phyloP scores from a whole-genome alignment of 2,797 vertebrate species.

The Myripristis murdjan region DNA sequence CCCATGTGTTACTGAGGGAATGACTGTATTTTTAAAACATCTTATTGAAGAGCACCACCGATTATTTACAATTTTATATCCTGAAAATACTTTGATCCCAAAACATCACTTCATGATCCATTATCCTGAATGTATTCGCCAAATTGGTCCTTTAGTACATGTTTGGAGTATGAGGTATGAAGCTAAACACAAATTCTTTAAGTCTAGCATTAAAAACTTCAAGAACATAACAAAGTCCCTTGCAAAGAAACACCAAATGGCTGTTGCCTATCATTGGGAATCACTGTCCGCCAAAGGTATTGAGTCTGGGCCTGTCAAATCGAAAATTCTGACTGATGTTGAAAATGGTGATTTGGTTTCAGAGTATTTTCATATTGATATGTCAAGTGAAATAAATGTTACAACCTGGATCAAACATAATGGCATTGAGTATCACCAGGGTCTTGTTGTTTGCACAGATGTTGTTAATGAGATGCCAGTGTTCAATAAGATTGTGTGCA shows the following conservation, averaged over 20 bases:
- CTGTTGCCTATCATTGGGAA: slow-evolving; percentile 28
- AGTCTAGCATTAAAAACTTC: slow-evolving; percentile 28
- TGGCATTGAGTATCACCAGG: slow-evolving; percentile 28
- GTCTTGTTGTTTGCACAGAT: slow-evolving; percentile 47
- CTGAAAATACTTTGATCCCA: slow-evolving; percentile 23
- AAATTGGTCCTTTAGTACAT: slow-evolving; percentile 38
- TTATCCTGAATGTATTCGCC: not conserved
- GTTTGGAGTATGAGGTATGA: slow-evolving; percentile 35
- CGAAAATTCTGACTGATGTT: slow-evolving; percentile 30
- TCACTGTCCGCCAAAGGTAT: slow-evolving; percentile 14
- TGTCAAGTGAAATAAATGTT: slow-evolving; percentile 26
- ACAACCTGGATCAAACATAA: slow-evolving; percentile 35
- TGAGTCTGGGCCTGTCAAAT: slow-evolving; percentile 35
- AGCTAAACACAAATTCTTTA: slow-evolving; percentile 16
- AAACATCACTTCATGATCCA: slow-evolving; percentile 27
- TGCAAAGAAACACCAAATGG: slow-evolving; percentile 37
- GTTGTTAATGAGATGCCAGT: slow-evolving; percentile 32
- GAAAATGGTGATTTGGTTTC: slow-evolving; percentile 40
- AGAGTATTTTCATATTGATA: slow-evolving; percentile 30
- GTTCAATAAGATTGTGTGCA: slow-evolving; percentile 34
- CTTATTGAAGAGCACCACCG: not conserved
- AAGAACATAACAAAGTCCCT: slow-evolving; percentile 43
- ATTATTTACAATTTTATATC: slow-evolving; percentile 11
- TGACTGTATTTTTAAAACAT: slow-evolving; percentile 18
- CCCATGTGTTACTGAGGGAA: slow-evolving; percentile 1